A percentile compares a stretch with the other conserved stretches of the same genome.
Evolutionary conservation across 2,797 vertebrate species (phyloP).

Genomic region (Danio choprae): DNA sequence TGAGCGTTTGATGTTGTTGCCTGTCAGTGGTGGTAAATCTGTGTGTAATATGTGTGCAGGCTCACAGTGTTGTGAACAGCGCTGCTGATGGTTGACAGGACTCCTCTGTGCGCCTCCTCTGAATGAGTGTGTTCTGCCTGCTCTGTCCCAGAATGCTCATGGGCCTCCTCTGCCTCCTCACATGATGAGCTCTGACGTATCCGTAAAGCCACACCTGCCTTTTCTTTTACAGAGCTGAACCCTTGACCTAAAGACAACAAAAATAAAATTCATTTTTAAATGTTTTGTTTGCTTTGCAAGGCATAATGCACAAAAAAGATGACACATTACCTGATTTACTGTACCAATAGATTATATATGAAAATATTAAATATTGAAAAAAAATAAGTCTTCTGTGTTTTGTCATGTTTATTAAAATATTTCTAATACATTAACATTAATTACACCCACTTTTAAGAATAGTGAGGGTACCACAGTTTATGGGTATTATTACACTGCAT

Average conservation of each 20-base stretch:
- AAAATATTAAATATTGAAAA: too few relatives aligned
- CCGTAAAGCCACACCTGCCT: constrained; percentile 81
- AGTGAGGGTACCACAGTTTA: too few relatives aligned
- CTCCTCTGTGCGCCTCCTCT: constrained; percentile 74
- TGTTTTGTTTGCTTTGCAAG: not conserved
- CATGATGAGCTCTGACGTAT: constrained; percentile 72
- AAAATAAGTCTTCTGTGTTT: too few relatives aligned
- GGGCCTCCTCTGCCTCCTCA: constrained; percentile 68
- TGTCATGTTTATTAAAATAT: too few relatives aligned
- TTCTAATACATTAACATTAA: too few relatives aligned
- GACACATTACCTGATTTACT: not conserved
- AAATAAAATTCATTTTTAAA: not conserved
- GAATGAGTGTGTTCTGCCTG: constrained; percentile 62
- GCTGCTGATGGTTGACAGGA: constrained; percentile 90
- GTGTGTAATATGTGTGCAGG: constrained; percentile 37
- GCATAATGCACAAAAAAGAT: not conserved
- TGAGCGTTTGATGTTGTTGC: not conserved
- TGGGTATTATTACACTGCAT: too few relatives aligned
- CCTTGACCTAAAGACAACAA: constrained; percentile 83
- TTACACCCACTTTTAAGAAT: too few relatives aligned
- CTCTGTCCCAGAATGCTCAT: constrained; percentile 70
- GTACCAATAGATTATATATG: not conserved
- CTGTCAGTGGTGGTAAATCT: not conserved
- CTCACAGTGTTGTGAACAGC: constrained; percentile 94
- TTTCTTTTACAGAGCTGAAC: constrained; percentile 90